Conservation (phyloP, 2,797 vertebrate species). For the Acanthis flammea region DNA sequence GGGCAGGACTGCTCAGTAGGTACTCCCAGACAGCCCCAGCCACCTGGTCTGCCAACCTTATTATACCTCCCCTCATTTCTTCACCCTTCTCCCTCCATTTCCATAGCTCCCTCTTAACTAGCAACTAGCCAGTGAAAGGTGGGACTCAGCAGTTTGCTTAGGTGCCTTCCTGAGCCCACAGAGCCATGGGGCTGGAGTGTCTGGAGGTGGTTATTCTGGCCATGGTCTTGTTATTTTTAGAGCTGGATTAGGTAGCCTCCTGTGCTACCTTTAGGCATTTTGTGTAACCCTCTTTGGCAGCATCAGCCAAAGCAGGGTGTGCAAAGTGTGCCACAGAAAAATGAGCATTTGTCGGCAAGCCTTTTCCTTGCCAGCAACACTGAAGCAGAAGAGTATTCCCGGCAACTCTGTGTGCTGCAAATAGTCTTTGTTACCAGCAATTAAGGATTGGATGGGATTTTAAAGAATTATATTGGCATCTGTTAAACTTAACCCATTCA, state of each 20-base stretch:
- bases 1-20: not conserved
- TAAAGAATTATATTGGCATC: not conserved
- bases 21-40: not conserved
- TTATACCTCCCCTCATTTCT: not conserved
- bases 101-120: not conserved
- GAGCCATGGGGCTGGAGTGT: not conserved
- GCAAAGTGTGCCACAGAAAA: not conserved
- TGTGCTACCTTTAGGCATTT: not conserved
- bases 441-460: not conserved
- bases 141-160: not conserved
- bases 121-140: not conserved
- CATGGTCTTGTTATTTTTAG: not conserved
- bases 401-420: not conserved
- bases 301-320: not conserved
- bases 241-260: not conserved
- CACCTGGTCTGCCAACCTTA: not conserved
- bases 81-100: not conserved
- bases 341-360: not conserved
- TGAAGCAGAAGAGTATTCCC: not conserved
- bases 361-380: not conserved
- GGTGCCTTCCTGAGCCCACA: not conserved
- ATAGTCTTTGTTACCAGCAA: not conserved
- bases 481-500: slow-evolving; percentile 4
- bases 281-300: accelerated
- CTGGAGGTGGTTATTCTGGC: not conserved